Conservation (phyloP, 2,113 vertebrate genomes). For the Suncus etruscus region DNA sequence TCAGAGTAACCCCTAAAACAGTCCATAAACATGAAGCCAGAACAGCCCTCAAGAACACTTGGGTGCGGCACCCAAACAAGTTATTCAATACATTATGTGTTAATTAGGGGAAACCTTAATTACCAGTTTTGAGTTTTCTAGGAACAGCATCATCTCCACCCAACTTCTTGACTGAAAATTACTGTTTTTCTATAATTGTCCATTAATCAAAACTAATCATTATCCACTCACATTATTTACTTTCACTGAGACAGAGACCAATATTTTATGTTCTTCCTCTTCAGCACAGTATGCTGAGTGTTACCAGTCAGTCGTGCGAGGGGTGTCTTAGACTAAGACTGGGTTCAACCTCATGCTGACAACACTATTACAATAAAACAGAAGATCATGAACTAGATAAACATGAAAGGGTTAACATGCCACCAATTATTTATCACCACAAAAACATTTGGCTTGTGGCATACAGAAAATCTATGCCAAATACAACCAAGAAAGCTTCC, state of each 20-base stretch:
- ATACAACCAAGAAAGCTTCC: not conserved
- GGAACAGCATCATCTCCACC: slow-evolving; percentile 10
- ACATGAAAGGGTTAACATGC: slow-evolving; percentile 77
- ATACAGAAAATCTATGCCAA: slow-evolving; percentile 62
- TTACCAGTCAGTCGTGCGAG: not conserved
- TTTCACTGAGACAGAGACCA: not conserved
- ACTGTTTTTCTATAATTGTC: slow-evolving; percentile 43
- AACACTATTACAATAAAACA: slow-evolving; percentile 68
- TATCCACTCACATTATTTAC: not conserved
- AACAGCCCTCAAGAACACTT: too few relatives aligned
- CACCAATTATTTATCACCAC: slow-evolving; percentile 74
- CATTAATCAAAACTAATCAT: slow-evolving; percentile 36
- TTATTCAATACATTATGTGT: slow-evolving; percentile 3
- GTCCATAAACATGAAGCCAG: too few relatives aligned
- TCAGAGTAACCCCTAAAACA: too few relatives aligned
- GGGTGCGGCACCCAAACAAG: not conserved
- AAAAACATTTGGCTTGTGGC: slow-evolving; percentile 72
- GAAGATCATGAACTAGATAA: slow-evolving; percentile 67
- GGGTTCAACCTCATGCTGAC: slow-evolving; percentile 58
- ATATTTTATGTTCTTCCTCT: slow-evolving; percentile 9
- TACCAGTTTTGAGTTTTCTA: slow-evolving; percentile 53
- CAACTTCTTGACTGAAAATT: slow-evolving; percentile 22
- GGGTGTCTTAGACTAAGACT: not conserved
- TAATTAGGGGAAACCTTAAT: slow-evolving; percentile 20
- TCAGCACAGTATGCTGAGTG: not conserved